Evolutionary conservation across 2,797 vertebrate genomes (phyloP), one percentile per base, ranked within the genome.

Genomic region (Hyperoplus lanceolatus): DNA sequence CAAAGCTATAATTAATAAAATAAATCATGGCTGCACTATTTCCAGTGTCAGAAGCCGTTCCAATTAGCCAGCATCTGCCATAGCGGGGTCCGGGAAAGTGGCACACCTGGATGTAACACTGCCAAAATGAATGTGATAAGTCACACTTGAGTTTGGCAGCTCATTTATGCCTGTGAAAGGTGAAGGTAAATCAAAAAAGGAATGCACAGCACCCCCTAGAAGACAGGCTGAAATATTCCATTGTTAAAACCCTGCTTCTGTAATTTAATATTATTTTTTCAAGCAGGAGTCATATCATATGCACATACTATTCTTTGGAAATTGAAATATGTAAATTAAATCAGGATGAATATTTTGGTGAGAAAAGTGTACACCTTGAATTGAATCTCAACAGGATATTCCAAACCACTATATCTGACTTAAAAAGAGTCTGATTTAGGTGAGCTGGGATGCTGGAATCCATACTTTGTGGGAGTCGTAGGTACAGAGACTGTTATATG

Each of bases 381-480:
- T 15, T 50, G 4, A 46, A 39, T 61, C 6, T 60, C 62, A 29
- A 39, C 46, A 9, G 4, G 46, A 51, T 64, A 16, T 18, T 67
- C 29, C 49, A 54, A 56, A 63, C 16, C 16, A 67, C n/a, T 15
- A 36, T 59, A 29, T 29, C 29, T 29, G 29, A 29, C 11, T 51
- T 46, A 46, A 13, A 58, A 49, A 45, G 55, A 53, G 57, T 72
- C 14, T 57, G 29, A 71, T 80, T 77, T 21, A 48, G 58, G 71
- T 57, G 45, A 81, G 60, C 60, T 13, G 29, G 29, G 41, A 83
- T 58, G 49, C 61, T 29, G 4, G 56, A 75, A 87, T 85, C 82
- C 70, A 88, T 84, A 75, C 29, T 29, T 45, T 61, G 82, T 88
- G 76, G 88, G 89, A 83, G 76, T 83, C 29, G 55, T 56, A 61